phyloP scores from a whole-genome alignment of 2,888 invertebrate species.

The Gisinianus flammeolus region DNA sequence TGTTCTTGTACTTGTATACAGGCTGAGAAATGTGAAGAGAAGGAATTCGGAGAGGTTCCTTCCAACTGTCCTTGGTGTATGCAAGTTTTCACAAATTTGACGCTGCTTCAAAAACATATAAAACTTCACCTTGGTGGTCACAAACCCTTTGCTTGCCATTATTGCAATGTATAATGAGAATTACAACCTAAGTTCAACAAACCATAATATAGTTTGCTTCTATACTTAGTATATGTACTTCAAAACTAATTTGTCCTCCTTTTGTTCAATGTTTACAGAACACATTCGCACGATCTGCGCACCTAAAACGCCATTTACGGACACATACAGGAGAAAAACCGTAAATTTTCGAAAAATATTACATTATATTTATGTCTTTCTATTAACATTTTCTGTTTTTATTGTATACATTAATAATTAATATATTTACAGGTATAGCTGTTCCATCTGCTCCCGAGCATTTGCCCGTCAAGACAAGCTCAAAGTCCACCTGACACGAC shows the following conservation, averaged over 20 bases:
- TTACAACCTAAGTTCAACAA: not conserved
- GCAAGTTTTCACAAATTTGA: slow-evolving; percentile 94
- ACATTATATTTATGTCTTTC: no score
- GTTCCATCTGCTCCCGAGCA: slow-evolving; percentile 45
- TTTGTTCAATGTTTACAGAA: slow-evolving; percentile 32
- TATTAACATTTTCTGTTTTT: no score
- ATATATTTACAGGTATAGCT: no score
- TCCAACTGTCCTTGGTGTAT: slow-evolving; percentile 60
- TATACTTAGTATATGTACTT: no score
- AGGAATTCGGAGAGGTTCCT: slow-evolving; percentile 21
- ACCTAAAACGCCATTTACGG: slow-evolving; percentile 51
- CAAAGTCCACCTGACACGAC: slow-evolving; percentile 51
- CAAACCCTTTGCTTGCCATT: slow-evolving; percentile 47
- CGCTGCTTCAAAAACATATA: slow-evolving; percentile 92
- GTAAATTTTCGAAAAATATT: no score
- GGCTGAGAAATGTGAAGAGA: slow-evolving; percentile 28
- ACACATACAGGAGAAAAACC: slow-evolving; percentile 55
- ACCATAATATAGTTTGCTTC: no score
- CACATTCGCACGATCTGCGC: slow-evolving; percentile 51
- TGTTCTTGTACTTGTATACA: not conserved
- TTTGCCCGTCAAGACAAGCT: slow-evolving; percentile 54
- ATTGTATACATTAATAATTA: no score
- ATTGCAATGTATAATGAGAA: slow-evolving; percentile 45
- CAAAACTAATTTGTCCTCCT: no score
- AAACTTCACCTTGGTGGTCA: slow-evolving; percentile 49